Percentiles rank a stretch among this genome's conserved stretches.
Conservation (phyloP, 1,140 invertebrate species). For the Vollenhovia emeryi region DNA sequence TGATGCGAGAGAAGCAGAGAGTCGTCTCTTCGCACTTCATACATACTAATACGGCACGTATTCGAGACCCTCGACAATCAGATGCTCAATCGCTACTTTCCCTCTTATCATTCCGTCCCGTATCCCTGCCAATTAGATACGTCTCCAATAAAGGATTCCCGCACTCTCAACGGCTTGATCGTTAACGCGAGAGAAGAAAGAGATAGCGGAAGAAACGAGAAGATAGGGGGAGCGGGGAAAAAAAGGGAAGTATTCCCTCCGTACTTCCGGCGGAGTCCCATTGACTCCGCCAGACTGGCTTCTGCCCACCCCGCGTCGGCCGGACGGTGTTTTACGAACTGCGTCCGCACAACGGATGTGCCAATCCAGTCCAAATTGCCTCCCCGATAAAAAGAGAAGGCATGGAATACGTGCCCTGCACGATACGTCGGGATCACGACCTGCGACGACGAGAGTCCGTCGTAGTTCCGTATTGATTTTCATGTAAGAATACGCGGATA, state of each 20-base stretch:
- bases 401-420: slow-evolving; percentile 24
- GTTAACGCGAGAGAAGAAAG: neutral
- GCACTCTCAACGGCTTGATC: slow-evolving; percentile 7
- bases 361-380: slow-evolving; percentile 29
- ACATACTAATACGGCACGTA: neutral
- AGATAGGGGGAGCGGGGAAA: neutral
- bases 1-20: neutral
- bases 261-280: slow-evolving; percentile 30
- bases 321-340: slow-evolving; percentile 20
- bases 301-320: neutral
- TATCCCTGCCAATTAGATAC: slow-evolving; percentile 10
- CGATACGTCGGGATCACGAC: neutral
- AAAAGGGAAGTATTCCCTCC: no score
- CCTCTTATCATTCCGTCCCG: slow-evolving; percentile 3
- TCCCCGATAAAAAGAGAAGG: slow-evolving; percentile 11
- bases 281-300: neutral
- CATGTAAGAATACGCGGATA: slow-evolving; percentile 51
- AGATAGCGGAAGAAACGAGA: neutral
- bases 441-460: neutral
- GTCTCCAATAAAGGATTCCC: slow-evolving; percentile 8
- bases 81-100: neutral
- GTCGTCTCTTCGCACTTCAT: slow-evolving; percentile 26
- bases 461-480: slow-evolving; percentile 55
- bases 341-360: slow-evolving; percentile 31
- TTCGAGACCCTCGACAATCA: neutral